Base-by-base conservation (phyloP, 2,888 invertebrate genomes). In the Orthosia gracilis region DNA sequence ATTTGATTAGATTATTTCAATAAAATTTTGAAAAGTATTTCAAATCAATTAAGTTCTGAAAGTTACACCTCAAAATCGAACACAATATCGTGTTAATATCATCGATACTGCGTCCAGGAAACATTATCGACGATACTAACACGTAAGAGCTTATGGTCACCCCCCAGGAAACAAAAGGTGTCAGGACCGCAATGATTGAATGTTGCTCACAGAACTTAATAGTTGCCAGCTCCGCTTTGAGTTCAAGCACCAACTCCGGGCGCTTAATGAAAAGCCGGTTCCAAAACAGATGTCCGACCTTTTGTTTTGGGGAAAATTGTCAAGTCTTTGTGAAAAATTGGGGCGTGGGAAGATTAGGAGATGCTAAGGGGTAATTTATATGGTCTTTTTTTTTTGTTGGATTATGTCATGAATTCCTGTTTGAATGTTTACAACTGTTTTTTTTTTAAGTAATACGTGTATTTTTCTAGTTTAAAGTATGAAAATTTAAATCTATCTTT, bases 201-300 rank as follows among this genome's bases (percentile, higher is more conserved):
- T 88, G 87, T 84, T 85, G 83, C 85, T 85, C 85, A 80, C 84
- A 86, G 84, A 84, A 87, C 82, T 82, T 87, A 89, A 89, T 90
- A 91, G 90, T 91, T 90, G 88, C 83, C 87, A 89, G 83, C 84
- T 85, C 69, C 79, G 88, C 89, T 91, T 89, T 89, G 87, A 89
- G 86, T 88, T 85, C 83, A 73, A 82, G 80, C 66, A 70, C 74
- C 82, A 82, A 88, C 86, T 88, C 80, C 63, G 80, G 64, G 77
- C 86, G 85, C 87, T 89, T 91, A 92, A 92, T 92, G 91, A 92
- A 92, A 88, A 91, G 87, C 87, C 84, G 77, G 88, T 88, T 89
- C 86, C 83, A 88, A 90, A 89, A 88, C 89, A 91, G 88, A 86
- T 87, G 87, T 85, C 78, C 61, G 76, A 80, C 84, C 88, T 88